These are phyloP conservation scores for Platypus cylindrus DNA, from an alignment of 2,888 invertebrate genomes.

Conservation along the genomic window DNA sequence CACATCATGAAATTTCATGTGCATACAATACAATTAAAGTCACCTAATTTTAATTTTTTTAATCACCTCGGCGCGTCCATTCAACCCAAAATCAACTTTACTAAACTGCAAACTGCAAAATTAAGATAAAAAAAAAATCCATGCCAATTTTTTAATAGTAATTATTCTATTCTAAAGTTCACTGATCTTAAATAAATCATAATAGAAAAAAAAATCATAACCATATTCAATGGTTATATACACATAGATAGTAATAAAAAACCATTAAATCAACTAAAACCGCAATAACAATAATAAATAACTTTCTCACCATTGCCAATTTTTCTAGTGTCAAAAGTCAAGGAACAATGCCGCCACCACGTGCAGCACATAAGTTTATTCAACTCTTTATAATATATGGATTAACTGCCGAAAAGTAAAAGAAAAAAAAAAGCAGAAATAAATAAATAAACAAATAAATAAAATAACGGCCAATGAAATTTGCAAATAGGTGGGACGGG, in stretches of 20 bases:
- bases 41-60: too few species aligned
- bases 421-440: conserved; percentile 4
- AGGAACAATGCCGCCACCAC: conserved; percentile 9
- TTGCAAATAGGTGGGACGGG: conserved; percentile 12
- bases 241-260: too few species aligned
- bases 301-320: conserved; percentile 8
- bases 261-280: conserved; percentile 10
- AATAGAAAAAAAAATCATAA: too few species aligned
- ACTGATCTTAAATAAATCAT: too few species aligned
- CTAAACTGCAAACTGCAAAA: conserved; percentile 5
- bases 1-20: too few species aligned
- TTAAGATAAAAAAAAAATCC: too few species aligned
- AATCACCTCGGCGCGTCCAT: too few species aligned
- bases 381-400: conserved; percentile 6
- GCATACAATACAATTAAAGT: too few species aligned
- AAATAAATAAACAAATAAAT: too few species aligned
- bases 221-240: too few species aligned
- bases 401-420: not conserved
- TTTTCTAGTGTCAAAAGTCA: conserved; percentile 13
- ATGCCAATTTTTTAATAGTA: too few species aligned
- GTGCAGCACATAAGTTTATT: conserved; percentile 10
- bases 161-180: not conserved
- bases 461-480: conserved; percentile 7
- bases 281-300: conserved; percentile 8
- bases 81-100: too few species aligned